These are phyloP conservation scores for Vidua chalybeata DNA, from an alignment of 2,113 vertebrate species.

Conservation along the genomic window DNA sequence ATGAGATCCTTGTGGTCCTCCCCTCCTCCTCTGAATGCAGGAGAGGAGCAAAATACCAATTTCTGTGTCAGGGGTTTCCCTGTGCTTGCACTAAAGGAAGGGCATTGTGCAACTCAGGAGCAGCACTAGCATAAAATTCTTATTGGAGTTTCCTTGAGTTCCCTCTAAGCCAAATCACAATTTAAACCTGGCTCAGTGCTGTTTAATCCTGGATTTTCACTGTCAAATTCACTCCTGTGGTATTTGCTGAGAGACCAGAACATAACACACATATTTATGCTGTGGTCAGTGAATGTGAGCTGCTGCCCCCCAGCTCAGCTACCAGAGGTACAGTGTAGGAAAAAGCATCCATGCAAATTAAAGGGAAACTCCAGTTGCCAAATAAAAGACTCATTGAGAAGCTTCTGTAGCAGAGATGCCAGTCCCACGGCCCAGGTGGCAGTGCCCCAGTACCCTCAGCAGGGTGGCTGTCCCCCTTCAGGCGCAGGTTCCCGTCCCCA, in stretches of 20 bases:
- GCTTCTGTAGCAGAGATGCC: background rate
- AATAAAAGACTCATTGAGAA: background rate
- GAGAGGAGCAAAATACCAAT: background rate
- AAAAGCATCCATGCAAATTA: background rate
- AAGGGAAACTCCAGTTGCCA: background rate
- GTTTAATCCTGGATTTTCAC: background rate
- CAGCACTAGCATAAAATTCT: background rate
- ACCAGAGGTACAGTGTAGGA: background rate
- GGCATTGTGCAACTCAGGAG: accelerated
- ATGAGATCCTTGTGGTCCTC: accelerated
- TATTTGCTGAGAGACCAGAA: background rate
- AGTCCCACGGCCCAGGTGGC: too few species aligned
- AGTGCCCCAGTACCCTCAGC: slow-evolving; percentile 64
- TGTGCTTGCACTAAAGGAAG: background rate
- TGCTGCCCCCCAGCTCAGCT: background rate
- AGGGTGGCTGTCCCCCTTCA: slow-evolving; percentile 70
- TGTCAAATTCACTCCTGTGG: background rate
- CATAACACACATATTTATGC: accelerated
- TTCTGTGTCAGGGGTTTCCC: background rate
- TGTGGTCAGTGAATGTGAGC: accelerated
- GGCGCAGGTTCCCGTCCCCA: slow-evolving; percentile 70
- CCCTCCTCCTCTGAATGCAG: background rate
- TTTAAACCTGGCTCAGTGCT: background rate
- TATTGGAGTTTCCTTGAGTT: background rate
- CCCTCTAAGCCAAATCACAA: background rate